Percentiles rank a stretch among this genome's conserved stretches.
Evolutionary conservation across 1,140 invertebrate genomes (phyloP).

Genomic region (Zaprionus ornatus): DNA sequence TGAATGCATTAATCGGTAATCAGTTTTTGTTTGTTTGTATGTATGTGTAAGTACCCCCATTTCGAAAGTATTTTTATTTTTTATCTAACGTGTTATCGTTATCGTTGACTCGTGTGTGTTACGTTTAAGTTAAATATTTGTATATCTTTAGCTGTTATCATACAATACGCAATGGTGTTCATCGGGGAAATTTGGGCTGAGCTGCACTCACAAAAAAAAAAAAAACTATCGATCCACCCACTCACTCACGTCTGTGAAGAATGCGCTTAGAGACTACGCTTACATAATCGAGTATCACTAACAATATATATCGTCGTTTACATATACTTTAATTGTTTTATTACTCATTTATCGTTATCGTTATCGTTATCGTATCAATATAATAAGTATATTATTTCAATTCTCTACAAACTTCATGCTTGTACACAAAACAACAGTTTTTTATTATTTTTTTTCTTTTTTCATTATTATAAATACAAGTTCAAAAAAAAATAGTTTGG

Average conservation of each 20-base stretch:
- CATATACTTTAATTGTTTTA: slow-evolving; percentile 25
- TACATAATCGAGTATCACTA: slow-evolving; percentile 76
- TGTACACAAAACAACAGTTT: slow-evolving; percentile 68
- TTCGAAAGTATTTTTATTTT: slow-evolving; percentile 56
- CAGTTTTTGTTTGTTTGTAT: slow-evolving; percentile 39
- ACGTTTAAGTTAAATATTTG: slow-evolving; percentile 18
- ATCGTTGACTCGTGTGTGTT: slow-evolving; percentile 56
- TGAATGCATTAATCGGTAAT: slow-evolving; percentile 36
- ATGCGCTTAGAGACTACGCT: slow-evolving; percentile 66
- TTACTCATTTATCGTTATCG: neutral
- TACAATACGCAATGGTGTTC: slow-evolving; percentile 24
- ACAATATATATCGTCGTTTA: slow-evolving; percentile 71
- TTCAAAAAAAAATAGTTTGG: slow-evolving; percentile 48
- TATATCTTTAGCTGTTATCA: slow-evolving; percentile 18
- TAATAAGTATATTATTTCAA: slow-evolving; percentile 32
- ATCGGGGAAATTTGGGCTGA: neutral
- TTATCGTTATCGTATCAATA: slow-evolving; percentile 3
- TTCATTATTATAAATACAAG: slow-evolving; percentile 61
- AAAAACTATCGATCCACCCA: slow-evolving; percentile 35
- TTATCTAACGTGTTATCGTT: neutral
- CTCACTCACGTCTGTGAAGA: slow-evolving; percentile 39
- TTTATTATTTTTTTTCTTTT: slow-evolving; percentile 12
- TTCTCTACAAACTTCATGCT: slow-evolving; percentile 63
- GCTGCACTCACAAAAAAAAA: slow-evolving; percentile 47
- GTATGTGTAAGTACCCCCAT: neutral